Conservation (phyloP, 2,797 vertebrate species). For the Pipistrellus pygmaeus region DNA sequence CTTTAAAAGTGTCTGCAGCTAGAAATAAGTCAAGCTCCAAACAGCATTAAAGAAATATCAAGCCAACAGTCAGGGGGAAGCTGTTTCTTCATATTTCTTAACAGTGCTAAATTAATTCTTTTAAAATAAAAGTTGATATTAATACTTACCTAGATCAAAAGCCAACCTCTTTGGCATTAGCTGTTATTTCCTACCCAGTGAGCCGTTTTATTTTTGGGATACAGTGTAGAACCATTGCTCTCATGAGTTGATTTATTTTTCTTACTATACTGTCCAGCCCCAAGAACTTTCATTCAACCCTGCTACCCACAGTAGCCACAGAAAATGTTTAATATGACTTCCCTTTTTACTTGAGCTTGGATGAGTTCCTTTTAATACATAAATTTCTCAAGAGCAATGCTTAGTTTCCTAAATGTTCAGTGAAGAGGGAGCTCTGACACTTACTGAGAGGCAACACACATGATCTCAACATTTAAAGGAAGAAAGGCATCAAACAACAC, state of each 20-base stretch:
- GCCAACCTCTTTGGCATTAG: neutral
- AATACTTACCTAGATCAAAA: neutral
- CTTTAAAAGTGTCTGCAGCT: neutral
- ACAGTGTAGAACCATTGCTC: neutral
- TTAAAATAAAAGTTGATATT: slow-evolving; percentile 28
- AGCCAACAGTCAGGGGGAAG: neutral
- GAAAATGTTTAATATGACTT: neutral
- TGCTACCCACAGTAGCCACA: neutral
- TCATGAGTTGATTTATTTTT: neutral
- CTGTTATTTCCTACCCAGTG: neutral
- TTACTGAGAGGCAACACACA: neutral
- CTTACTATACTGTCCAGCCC: neutral
- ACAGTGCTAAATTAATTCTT: neutral
- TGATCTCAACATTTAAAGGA: neutral
- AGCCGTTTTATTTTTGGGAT: neutral
- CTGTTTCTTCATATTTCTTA: neutral
- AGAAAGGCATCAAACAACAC: neutral
- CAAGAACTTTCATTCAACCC: neutral
- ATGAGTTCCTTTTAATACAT: neutral
- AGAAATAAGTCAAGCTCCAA: neutral
- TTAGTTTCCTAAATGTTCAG: neutral
- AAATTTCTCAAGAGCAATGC: slow-evolving; percentile 22
- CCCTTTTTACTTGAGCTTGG: neutral
- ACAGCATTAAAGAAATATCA: neutral
- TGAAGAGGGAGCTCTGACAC: neutral